A percentile compares a stretch with the other conserved stretches of the same genome.
These are phyloP conservation scores for Machimus rusticus DNA, from an alignment of 2,888 invertebrate species.

Conservation along the genomic window DNA sequence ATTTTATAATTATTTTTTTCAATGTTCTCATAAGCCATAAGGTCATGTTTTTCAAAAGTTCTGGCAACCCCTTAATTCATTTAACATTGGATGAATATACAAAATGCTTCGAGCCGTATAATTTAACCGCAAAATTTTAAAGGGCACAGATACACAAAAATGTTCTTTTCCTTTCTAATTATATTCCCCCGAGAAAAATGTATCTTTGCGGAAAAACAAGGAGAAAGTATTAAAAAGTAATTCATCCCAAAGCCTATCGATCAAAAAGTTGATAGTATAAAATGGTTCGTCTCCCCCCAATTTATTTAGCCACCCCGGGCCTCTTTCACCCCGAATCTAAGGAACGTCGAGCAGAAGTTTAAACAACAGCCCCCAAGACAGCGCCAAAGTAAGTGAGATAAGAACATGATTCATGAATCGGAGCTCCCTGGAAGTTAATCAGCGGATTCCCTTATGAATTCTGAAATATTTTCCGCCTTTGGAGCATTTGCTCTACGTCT, in stretches of 20 bases:
- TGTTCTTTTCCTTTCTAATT: not conserved
- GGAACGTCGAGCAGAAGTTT: not conserved
- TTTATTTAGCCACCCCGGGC: not conserved
- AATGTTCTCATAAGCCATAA: too few species aligned
- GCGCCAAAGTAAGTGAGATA: not conserved
- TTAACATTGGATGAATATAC: not conserved
- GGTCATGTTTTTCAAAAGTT: too few species aligned
- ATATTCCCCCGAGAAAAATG: not conserved
- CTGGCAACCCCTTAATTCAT: too few species aligned
- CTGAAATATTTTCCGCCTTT: slow-evolving; percentile 1
- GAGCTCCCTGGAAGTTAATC: not conserved
- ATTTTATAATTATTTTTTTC: too few species aligned
- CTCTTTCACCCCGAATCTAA: not conserved
- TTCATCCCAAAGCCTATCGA: not conserved
- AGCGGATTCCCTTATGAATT: not conserved
- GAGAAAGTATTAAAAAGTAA: not conserved
- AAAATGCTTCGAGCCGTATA: not conserved
- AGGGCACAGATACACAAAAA: not conserved
- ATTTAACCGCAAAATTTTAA: not conserved
- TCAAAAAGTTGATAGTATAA: not conserved
- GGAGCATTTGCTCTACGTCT: not conserved
- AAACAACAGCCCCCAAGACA: slow-evolving; percentile 7
- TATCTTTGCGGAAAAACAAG: not conserved
- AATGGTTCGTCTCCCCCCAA: not conserved
- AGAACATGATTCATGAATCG: slow-evolving; percentile 3